Evolutionary conservation across 1,140 invertebrate genomes (phyloP), one percentile per base, ranked within the genome.

Genomic region (Nasonia longicornis): DNA sequence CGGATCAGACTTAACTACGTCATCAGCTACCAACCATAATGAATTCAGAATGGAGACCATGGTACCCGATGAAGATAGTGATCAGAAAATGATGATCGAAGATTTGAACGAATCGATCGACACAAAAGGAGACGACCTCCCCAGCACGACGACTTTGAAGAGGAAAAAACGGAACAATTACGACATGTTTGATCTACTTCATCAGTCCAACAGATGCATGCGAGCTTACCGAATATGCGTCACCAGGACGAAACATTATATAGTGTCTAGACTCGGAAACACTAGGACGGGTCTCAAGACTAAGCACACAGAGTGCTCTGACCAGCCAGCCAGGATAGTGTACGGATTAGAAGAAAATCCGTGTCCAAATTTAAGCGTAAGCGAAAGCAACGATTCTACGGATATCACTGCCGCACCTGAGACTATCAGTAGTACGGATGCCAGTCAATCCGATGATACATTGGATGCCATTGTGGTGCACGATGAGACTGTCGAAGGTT

Each of bases 151-250:
- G 12, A 58, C 20, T 1, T 58, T 58, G 20, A 77, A 72, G 31
- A 58, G 80, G 42, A 22, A 31, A 26, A 82, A 72, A 82, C 31
- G 80, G 3, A 63, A 82, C 22, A 72, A 77, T 35, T 12, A 22
- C 26, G 58, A 82, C 12, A 35, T 73, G 12, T 78, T 82, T 67
- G 69, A 78, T 38, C 14, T 73, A 29, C 31, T 64, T 4, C 69
- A 77, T 35, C 69, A 78, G 52, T 38, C 75, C 29, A 77, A 82
- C 42, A 66, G 48, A 74, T 82, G 75, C 35, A 71, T 64, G 14
- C n/a, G 42, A 20, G 58, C 76, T 26, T 78, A 82, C 26, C 63
- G 35, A 52, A 67, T 78, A 64, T 78, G 70, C 10, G 52, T 82
- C 26, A 82, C 80, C 1, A 77, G 31, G 58, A 73, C 69, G 29